Base-by-base conservation (phyloP, 23 tunicate species). In the Styela plicata region DNA sequence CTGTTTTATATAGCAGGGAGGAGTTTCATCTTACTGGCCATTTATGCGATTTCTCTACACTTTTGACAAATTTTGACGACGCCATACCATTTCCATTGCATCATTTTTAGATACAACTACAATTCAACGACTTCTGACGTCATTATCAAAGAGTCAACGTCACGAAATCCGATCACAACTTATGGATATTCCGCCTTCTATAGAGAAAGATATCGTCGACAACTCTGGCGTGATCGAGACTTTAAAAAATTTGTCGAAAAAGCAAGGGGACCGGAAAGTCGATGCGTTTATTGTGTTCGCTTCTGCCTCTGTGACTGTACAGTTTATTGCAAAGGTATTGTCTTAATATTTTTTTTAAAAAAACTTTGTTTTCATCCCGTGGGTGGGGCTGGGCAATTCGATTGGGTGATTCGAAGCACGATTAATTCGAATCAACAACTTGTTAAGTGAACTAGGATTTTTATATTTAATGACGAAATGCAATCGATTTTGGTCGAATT, bases 291-390 rank as follows among this genome's bases (percentile, higher is more conserved):
- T 67, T 27, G 31, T 67, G 17, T 67, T 67, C 24, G 71, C 71
- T 1, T 25, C 30, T 16, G 31, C 71, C 0, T 67, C 71, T 16
- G 31, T 29, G 31, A 25, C 71, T 22, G 31, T 67, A 18, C 71
- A 67, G 71, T 67, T 67, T 29, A 67, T 67, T 18, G 30, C 71
- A 27, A 67, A 67, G 71, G 71, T 67, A 62, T 21, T 62, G n/a
- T 23, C n/a, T 0, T 62, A 62, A 22, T 21, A 21, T 62, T 62
- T 21, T 62, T 23, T 62, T 22, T 62, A 22, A 21, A 62, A 22
- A 0, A 62, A 62, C 65, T 23, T 23, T 21, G 65, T 62, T 62
- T 62, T 57, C 64, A 57, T 57, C n/a, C n/a, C n/a, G n/a, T n/a
- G n/a, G n/a, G n/a, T n/a, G n/a, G n/a, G n/a, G n/a, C n/a, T n/a